Conservation (phyloP, 2,888 invertebrate genomes). For the Xestoiulus laeticollis region DNA sequence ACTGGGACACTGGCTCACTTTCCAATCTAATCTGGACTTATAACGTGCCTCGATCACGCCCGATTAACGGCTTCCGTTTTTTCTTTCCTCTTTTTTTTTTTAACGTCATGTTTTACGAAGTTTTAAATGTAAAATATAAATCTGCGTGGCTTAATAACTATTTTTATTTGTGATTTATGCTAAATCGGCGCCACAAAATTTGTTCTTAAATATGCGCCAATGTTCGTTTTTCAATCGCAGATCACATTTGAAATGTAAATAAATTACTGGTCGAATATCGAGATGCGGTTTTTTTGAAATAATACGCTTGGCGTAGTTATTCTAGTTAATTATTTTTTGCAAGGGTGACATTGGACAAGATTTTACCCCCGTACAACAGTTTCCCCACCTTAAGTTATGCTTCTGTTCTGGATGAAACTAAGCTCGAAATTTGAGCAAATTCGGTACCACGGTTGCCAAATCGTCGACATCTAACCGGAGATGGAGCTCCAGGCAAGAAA, state of each 20-base stretch:
- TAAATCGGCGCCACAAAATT: neutral
- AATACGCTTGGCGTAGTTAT: too few species aligned
- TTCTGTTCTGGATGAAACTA: too few species aligned
- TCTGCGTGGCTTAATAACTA: neutral
- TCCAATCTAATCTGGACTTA: neutral
- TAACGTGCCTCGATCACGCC: neutral
- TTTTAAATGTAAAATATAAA: neutral
- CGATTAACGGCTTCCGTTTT: neutral
- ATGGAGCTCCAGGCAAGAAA: too few species aligned
- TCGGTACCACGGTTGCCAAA: too few species aligned
- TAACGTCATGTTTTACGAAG: neutral
- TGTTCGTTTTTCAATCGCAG: conserved; percentile 30
- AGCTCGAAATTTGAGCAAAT: too few species aligned
- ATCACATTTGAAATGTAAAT: conserved; percentile 27
- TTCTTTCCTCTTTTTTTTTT: neutral
- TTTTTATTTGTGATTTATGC: neutral
- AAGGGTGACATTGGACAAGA: too few species aligned
- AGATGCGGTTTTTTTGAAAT: neutral
- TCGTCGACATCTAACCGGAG: too few species aligned
- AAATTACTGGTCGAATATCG: neutral
- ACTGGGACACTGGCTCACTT: neutral
- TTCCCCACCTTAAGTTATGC: too few species aligned
- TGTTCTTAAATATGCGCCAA: neutral
- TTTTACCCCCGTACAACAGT: too few species aligned
- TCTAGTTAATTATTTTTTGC: too few species aligned